A percentile compares a stretch with the other conserved stretches of the same genome.
Conservation (phyloP, 1,140 invertebrate species). For the Eriocheir sinensis region DNA sequence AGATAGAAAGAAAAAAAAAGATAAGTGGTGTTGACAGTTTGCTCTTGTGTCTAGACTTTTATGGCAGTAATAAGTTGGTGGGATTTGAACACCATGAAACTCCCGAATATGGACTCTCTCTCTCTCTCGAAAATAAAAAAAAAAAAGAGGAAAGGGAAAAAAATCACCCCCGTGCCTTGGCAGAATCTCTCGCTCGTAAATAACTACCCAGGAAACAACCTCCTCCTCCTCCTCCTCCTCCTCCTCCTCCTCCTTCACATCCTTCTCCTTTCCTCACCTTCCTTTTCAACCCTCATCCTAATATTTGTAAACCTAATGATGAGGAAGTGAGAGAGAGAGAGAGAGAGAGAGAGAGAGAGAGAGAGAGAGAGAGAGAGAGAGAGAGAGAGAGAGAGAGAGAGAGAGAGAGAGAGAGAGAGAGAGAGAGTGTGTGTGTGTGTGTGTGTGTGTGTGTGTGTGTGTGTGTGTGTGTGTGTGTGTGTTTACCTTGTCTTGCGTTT, state of each 20-base stretch:
- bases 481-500: too few relatives aligned
- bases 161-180: background rate
- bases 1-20: too few relatives aligned
- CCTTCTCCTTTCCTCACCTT: background rate
- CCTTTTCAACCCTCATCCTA: background rate
- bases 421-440: background rate
- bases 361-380: constrained; percentile 20
- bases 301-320: background rate
- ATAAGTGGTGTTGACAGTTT: too few relatives aligned
- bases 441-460: constrained; percentile 22
- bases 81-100: too few relatives aligned
- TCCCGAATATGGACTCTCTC: too few relatives aligned
- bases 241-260: background rate
- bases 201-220: constrained; percentile 2
- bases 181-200: constrained; percentile 1
- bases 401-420: background rate
- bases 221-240: background rate
- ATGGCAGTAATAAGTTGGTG: too few relatives aligned
- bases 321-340: background rate
- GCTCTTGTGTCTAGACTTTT: too few relatives aligned
- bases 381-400: constrained; percentile 12
- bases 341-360: constrained; percentile 22
- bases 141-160: background rate
- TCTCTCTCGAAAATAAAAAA: background rate
- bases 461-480: background rate